phyloP scores from a whole-genome alignment of 2,888 invertebrate genomes.

The Scrobipalpa atriplicella region DNA sequence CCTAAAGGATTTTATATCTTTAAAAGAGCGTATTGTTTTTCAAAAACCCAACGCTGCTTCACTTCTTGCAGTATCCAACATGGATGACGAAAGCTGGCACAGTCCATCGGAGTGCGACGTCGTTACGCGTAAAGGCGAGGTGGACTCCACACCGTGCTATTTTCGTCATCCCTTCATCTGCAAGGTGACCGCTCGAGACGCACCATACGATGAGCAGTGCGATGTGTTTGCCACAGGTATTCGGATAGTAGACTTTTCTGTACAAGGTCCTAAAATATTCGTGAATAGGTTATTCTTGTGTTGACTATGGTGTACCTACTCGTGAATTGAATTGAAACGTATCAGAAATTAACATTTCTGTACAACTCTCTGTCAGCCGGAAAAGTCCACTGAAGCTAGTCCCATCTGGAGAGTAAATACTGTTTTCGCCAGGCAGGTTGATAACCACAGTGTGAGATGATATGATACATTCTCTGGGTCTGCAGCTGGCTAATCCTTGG shows the following conservation, averaged over 20 bases:
- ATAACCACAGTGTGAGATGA: no score
- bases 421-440: no score
- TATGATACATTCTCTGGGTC: no score
- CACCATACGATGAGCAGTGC: constrained; percentile 51
- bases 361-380: no score
- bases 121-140: constrained; percentile 42
- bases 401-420: no score
- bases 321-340: no score
- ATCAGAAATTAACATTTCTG: no score
- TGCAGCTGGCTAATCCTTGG: no score
- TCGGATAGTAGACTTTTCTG: not conserved
- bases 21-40: no score
- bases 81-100: not conserved
- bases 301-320: no score
- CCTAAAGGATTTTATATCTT: no score
- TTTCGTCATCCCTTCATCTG: constrained; percentile 56
- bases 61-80: not conserved
- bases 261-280: not conserved
- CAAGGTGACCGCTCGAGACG: constrained; percentile 56
- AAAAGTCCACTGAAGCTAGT: no score
- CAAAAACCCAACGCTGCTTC: not conserved
- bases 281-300: not conserved
- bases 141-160: constrained; percentile 41
- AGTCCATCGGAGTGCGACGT: constrained; percentile 43
- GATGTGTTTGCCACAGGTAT: constrained; percentile 51